Base-by-base conservation (phyloP, 2,113 vertebrate genomes). In the Tringa solitaria region DNA sequence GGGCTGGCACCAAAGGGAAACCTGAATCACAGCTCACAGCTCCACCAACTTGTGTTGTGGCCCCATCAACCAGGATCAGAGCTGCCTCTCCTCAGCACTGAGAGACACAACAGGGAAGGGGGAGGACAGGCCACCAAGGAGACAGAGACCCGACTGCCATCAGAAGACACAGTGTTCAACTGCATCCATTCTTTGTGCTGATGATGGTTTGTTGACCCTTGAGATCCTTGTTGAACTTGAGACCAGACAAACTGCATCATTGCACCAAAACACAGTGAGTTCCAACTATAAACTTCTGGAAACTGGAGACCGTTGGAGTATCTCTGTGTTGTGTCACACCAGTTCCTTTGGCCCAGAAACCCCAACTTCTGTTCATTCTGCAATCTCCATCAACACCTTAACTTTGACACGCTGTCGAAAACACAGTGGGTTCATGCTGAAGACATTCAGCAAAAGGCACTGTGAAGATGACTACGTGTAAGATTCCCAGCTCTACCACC, bases 381-480 rank as follows among this genome's bases (percentile, higher is more conserved):
- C 21, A 46, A 45, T 8, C 48, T 70, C 56, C 80, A 79, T 6
- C 60, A 37, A 63, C 26, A 27, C 3, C 12, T 0, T 2, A 16
- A 7, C 57, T 53, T 16, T 33, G 43, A 20, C 35, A n/a, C 4
- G 2, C 5, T 28, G 54, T 14, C 1, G 2, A n/a, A 67, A 70
- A 10, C 1, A 6, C 41, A 56, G 57, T 0, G 21, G 27, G 27
- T 10, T 65, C 51, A 5, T 17, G 28, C 87, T 75, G 46, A 41
- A 61, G 37, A 64, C 23, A 6, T 9, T 26, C 35, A 56, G 53
- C 1, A 10, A 23, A 14, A 5, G 84, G 65, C 21, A 41, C 60
- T 14, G 1, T 4, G 45, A n/a, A 72, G 13, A 1, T 33, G 27
- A 2, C 17, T 23, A 35, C 13, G 4, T 33, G 8, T 28, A 23